Conservation (phyloP, 2,113 vertebrate species). For the Isurus oxyrinchus region DNA sequence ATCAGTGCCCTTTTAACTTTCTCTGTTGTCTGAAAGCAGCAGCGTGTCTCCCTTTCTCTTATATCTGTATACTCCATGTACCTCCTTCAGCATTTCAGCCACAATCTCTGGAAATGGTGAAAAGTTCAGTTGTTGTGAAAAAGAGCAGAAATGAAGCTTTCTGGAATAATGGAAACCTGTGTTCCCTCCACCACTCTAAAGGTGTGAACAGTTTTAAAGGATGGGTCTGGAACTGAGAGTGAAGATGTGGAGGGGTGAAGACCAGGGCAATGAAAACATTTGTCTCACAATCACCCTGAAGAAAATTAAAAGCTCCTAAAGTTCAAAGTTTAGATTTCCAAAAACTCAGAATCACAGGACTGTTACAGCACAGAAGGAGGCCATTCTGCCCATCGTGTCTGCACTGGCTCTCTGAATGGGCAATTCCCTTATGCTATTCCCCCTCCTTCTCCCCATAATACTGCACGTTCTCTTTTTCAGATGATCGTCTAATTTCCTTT, state of each 20-base stretch:
- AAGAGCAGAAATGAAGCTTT: not conserved
- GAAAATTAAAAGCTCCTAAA: not conserved
- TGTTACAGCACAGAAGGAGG: no score
- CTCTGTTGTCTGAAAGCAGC: not conserved
- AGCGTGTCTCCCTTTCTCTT: not conserved
- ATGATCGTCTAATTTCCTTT: no score
- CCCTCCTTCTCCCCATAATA: no score
- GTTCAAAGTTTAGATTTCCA: not conserved
- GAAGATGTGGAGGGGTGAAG: not conserved
- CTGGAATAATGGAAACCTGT: not conserved
- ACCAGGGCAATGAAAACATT: not conserved
- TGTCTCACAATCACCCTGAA: not conserved
- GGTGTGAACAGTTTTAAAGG: not conserved
- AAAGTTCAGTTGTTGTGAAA: not conserved
- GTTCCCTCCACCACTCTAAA: not conserved
- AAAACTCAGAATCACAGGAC: no score
- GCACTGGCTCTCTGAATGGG: no score
- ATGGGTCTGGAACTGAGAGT: not conserved
- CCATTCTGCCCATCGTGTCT: no score
- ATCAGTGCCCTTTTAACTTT: not conserved
- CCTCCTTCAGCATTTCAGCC: not conserved
- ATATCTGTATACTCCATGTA: not conserved
- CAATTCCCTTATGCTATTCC: no score
- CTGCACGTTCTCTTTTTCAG: no score
- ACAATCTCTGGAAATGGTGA: not conserved